phyloP scores from a whole-genome alignment of 2,797 vertebrate species.

The Siniperca undulata region DNA sequence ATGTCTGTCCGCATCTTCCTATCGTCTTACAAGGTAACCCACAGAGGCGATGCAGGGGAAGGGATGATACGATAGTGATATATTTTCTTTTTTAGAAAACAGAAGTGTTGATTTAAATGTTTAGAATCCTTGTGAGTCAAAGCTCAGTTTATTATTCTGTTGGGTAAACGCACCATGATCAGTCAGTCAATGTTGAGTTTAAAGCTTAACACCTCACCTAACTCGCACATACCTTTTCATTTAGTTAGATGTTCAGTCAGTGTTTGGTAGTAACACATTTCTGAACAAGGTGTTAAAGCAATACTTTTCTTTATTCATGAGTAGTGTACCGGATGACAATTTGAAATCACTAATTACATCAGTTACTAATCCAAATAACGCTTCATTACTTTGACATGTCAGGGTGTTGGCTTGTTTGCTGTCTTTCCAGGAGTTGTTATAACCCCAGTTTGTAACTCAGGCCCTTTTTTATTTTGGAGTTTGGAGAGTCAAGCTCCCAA shows the following conservation, averaged over 20 bases:
- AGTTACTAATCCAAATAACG: not conserved
- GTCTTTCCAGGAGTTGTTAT: not conserved
- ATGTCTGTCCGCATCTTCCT: conserved; percentile 28
- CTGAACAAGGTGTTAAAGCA: not conserved
- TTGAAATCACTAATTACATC: not conserved
- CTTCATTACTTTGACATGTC: not conserved
- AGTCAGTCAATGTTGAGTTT: not conserved
- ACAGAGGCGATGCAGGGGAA: not conserved
- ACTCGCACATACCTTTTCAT: not conserved
- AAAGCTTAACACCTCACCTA: not conserved
- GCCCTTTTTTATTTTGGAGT: too few species aligned
- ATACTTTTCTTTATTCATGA: not conserved
- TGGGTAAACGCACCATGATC: not conserved
- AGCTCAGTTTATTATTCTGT: not conserved
- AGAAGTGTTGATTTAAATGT: not conserved
- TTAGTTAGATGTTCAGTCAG: not conserved
- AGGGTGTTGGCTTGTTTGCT: not conserved
- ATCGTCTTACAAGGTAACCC: conserved; percentile 22
- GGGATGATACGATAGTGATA: not conserved
- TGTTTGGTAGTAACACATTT: not conserved
- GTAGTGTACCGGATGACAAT: not conserved
- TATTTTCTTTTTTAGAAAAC: not conserved
- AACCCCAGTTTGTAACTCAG: not conserved
- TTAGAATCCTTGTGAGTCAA: not conserved
- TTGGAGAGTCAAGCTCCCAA: not conserved